Evolutionary conservation across 2,888 invertebrate genomes (phyloP), one percentile per base, ranked within the genome.

Genomic region (Hemistola chrysoprasaria): DNA sequence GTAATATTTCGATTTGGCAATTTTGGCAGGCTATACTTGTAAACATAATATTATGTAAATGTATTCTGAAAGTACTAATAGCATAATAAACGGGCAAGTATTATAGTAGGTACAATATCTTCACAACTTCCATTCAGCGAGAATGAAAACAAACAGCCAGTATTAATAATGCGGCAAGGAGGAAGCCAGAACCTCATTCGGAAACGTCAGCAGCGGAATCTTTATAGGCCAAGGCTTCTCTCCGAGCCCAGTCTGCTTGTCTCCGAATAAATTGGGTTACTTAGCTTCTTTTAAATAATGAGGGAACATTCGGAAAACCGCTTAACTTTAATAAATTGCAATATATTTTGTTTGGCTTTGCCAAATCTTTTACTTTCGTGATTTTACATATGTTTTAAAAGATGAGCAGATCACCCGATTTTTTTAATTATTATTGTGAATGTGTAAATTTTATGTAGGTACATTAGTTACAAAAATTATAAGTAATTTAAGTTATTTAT

Each of bases 141-240:
- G 36, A 44, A 45, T 34, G 37, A 43, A 38, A 46, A 39, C 42
- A 44, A 50, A 46, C 42, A 33, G 33, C 31, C 28, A 40, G 34
- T 33, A 26, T 34, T 28, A 41, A 41, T 53, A 40, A 34, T 32
- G 39, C 30, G 22, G 11, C 22, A 31, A 24, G 39, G 28, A 42
- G 40, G 31, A 41, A 38, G 22, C 25, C 38, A 27, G 28, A 27
- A 46, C 30, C 47, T 40, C 44, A 45, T 47, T 43, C 24, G 28
- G 30, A 42, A 10, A 35, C 38, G 46, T 40, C 53, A 50, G 32
- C 45, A 39, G 36, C 29, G 41, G 28, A 24, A 32, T 31, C 40
- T 48, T 34, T 40, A 25, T 50, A 47, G 53, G 53, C 50, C 53
- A 53, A 50, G 53, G 53, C 22, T 38, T 26, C 23, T 40, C 22